phyloP scores from a whole-genome alignment of 2,113 vertebrate species.

The Chlorodrepanis virens region DNA sequence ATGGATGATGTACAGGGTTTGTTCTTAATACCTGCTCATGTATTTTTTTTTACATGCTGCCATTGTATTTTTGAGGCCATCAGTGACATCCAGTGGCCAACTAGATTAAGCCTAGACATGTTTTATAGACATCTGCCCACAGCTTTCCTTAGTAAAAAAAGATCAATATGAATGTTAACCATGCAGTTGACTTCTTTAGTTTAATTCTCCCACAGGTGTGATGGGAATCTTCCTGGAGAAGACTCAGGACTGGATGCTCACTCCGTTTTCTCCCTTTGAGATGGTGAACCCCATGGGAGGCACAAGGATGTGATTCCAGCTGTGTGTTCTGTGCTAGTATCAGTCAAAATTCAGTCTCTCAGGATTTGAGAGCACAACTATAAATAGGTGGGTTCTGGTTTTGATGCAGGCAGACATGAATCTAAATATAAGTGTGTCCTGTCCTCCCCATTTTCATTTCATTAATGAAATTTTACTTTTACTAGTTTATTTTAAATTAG shows the following conservation, averaged over 20 bases:
- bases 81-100: slow-evolving; percentile 74
- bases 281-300: not conserved
- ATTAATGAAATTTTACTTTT: not conserved
- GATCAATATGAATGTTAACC: not conserved
- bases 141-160: not conserved
- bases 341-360: not conserved
- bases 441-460: not conserved
- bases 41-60: not conserved
- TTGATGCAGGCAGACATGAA: not conserved
- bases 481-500: not conserved
- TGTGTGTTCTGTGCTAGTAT: not conserved
- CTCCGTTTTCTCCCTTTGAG: not conserved
- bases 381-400: not conserved
- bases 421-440: not conserved
- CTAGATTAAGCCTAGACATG: slow-evolving; percentile 33
- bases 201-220: not conserved
- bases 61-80: slow-evolving; percentile 62
- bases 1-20: not conserved
- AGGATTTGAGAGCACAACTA: not conserved
- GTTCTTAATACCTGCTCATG: not conserved
- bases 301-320: not conserved
- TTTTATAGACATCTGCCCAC: slow-evolving; percentile 21
- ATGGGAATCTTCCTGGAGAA: not conserved
- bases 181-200: not conserved
- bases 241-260: not conserved